phyloP scores from a whole-genome alignment of 2,888 invertebrate species.

The Tigriopus californicus region DNA sequence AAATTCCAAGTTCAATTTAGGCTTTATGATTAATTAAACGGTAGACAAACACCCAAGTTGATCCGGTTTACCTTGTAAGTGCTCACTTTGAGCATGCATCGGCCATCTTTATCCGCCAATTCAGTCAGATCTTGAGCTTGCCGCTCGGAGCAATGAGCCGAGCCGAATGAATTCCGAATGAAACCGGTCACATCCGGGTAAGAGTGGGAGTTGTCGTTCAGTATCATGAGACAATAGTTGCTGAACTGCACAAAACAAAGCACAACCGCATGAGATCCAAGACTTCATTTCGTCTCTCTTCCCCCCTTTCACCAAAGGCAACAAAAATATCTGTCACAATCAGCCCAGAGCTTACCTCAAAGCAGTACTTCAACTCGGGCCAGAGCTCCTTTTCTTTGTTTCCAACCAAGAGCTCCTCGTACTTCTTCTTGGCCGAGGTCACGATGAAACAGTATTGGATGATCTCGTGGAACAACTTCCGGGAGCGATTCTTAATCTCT shows the following conservation, averaged over 20 bases:
- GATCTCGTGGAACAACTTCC: neutral
- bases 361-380: conserved; percentile 4
- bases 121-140: conserved; percentile 5
- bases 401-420: neutral
- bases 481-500: neutral
- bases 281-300: too few species aligned
- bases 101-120: conserved; percentile 5
- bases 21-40: too few species aligned
- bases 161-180: neutral
- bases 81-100: conserved; percentile 2
- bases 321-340: too few species aligned
- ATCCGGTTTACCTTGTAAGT: neutral
- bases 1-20: neutral
- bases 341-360: too few species aligned
- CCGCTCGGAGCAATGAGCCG: neutral
- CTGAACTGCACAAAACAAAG: too few species aligned
- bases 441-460: neutral
- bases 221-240: neutral
- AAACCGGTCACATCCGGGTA: conserved; percentile 3
- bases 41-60: too few species aligned
- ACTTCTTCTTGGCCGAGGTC: neutral
- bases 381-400: conserved; percentile 10
- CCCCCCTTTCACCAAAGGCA: too few species aligned
- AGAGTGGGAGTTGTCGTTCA: conserved; percentile 9
- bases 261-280: too few species aligned